phyloP scores from a whole-genome alignment of 2,113 vertebrate species.

The Pachypanchax playfairii region DNA sequence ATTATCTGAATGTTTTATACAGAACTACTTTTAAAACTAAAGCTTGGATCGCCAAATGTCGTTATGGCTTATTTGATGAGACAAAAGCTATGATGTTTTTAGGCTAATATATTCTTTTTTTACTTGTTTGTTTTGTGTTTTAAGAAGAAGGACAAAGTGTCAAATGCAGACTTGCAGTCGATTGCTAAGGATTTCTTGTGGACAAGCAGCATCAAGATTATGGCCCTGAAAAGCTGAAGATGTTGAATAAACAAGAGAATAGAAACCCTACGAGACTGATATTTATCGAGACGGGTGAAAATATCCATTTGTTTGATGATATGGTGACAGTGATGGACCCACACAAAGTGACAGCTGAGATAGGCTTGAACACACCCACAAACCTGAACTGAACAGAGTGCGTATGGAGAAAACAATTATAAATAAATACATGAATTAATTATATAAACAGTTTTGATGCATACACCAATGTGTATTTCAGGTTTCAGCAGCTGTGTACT shows the following conservation, averaged over 20 bases:
- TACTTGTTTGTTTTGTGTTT: accelerated
- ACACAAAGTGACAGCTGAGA: not conserved
- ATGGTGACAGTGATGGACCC: not conserved
- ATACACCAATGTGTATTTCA: not conserved
- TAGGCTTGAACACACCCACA: too few relatives aligned
- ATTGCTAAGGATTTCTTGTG: not conserved
- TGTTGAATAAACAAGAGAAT: not conserved
- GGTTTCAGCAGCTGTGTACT: too few relatives aligned
- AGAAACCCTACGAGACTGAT: too few relatives aligned
- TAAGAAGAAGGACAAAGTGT: not conserved
- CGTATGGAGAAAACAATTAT: too few relatives aligned
- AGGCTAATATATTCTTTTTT: not conserved
- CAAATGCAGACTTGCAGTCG: not conserved
- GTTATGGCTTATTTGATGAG: not conserved
- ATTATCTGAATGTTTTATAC: not conserved
- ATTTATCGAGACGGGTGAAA: not conserved
- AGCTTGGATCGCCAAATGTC: not conserved
- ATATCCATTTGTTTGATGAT: not conserved
- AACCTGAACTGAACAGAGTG: not conserved
- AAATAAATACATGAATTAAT: too few relatives aligned
- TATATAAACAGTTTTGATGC: too few relatives aligned
- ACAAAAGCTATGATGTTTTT: slow-evolving; percentile 8
- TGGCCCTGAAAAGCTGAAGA: slow-evolving; percentile 4
- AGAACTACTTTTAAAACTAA: not conserved
- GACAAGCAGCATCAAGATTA: not conserved